Conservation (phyloP, 2,113 vertebrate genomes). For the Phylloscopus trochiloides region DNA sequence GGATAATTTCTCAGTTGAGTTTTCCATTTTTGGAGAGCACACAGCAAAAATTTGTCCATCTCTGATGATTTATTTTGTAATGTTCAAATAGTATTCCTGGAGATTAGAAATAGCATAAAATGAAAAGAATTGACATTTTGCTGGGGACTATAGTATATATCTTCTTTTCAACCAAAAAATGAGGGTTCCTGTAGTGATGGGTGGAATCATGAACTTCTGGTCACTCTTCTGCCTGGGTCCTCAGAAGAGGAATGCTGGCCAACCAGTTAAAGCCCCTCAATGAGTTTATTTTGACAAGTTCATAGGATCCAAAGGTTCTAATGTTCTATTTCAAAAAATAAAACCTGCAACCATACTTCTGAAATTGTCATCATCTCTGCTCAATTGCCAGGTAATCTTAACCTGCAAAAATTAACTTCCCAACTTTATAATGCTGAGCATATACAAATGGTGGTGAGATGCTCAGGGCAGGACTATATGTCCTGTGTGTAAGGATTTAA, state of each 20-base stretch:
- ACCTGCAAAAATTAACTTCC: not conserved
- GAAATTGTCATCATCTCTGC: not conserved
- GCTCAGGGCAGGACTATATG: not conserved
- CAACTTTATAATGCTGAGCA: not conserved
- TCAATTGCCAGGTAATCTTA: not conserved
- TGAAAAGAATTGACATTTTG: constrained; percentile 18
- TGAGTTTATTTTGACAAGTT: not conserved
- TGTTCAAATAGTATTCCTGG: not conserved
- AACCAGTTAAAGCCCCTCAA: not conserved
- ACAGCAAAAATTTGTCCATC: not conserved
- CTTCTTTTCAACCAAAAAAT: not conserved
- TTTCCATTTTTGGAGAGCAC: not conserved
- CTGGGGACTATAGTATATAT: not conserved
- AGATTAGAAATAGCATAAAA: constrained; percentile 51
- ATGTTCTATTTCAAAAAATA: not conserved
- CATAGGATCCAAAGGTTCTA: not conserved
- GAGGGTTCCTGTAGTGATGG: not conserved
- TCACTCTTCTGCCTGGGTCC: not conserved
- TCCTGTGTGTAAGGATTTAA: not conserved
- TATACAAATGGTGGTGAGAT: not conserved
- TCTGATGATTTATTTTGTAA: constrained; percentile 36
- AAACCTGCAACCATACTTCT: not conserved
- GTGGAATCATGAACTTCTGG: not conserved
- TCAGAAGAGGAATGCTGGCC: not conserved
- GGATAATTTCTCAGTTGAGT: not conserved